Base-by-base conservation (phyloP, 2,113 vertebrate genomes). In the Bagarius yarrelli region DNA sequence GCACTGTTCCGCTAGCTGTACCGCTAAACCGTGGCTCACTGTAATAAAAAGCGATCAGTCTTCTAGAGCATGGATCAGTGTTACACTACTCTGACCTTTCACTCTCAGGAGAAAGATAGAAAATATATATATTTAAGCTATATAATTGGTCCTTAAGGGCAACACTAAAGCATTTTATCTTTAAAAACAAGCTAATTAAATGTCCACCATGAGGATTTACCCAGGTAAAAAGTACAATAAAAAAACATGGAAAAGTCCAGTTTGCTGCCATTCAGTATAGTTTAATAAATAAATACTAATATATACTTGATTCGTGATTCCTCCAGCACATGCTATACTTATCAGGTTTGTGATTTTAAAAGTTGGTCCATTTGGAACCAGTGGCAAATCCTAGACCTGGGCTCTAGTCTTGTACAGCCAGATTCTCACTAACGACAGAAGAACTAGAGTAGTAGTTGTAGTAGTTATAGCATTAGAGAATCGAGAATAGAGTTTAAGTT, bases 31-130 rank as follows among this genome's bases (percentile, higher is more conserved):
- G 47, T 52, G 83, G 61, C 76, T 16, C 69, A 23, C 32, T 71
- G 50, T 76, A 52, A 59, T 32, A n/a, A 56, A 76, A 81, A 71
- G 74, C 59, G 50, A 82, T 83, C 52, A 80, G 67, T 79, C 75
- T 86, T 79, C 67, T 50, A 80, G 84, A 79, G 72, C 77, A 74
- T 82, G 82, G 4, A 8, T 19, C 16, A 34, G 6, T 27, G 8
- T 34, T 72, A 21, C 44, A 71, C 67, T 71, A 8, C 13, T 36
- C 23, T 5, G 23, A 23, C 40, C 21, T 6, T 44, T 2, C 5
- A 16, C 11, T 66, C 66, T 69, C 36, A 47, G 66, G 44, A 69
- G 34, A 23, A 23, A n/a, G n/a, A 69, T 5, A 21, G 3, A 50
- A 57, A 13, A 69, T 44, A 16, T 6, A 50, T 27, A 27, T 52